Base-by-base conservation (phyloP, 2,888 invertebrate genomes). In the Lepeophtheirus nordmannii region DNA sequence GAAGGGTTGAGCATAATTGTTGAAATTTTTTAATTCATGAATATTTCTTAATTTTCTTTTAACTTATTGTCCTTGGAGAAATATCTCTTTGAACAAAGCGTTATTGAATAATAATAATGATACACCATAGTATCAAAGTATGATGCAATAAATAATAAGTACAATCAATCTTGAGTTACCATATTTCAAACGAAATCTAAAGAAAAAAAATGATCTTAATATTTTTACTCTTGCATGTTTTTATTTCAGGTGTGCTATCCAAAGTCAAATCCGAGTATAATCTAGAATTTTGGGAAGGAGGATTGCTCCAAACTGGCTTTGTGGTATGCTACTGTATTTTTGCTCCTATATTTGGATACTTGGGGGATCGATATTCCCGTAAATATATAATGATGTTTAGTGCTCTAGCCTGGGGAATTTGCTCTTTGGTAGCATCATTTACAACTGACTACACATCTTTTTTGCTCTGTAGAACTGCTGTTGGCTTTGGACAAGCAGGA, bases 331-430 rank as follows among this genome's bases (percentile, higher is more conserved):
- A 65, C 58, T 65, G 53, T 58, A 56, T 53, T 10, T 57, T 53
- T n/a, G 65, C 65, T 20, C 65, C 65, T 14, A 14, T 58, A 10
- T 65, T 65, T 65, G 65, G 65, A 10, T 65, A 39, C 30, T 37
- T 65, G 5, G 65, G 65, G 14, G 65, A 65, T 20, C 20, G 65
- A 1, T 65, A 65, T 37, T 65, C 65, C 17, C 11, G 65, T n/a
- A 65, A 65, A 65, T 65, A 53, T 23, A 22, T 65, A n/a, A 65
- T 65, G 65, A 38, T 38, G 38, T 20, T 58, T n/a, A 56, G 65
- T 58, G 22, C 56, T 17, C 9, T 63, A 37, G 63, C 63, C 1
- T 63, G 63, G 63, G 56, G 63, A 10, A 12, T 22, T 40, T 63
- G 63, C 37, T 46, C 63, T 22, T 30, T 63, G 14, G 37, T 56